phyloP scores from a whole-genome alignment of 2,797 vertebrate genomes.

The Craterocephalus amniculus region DNA sequence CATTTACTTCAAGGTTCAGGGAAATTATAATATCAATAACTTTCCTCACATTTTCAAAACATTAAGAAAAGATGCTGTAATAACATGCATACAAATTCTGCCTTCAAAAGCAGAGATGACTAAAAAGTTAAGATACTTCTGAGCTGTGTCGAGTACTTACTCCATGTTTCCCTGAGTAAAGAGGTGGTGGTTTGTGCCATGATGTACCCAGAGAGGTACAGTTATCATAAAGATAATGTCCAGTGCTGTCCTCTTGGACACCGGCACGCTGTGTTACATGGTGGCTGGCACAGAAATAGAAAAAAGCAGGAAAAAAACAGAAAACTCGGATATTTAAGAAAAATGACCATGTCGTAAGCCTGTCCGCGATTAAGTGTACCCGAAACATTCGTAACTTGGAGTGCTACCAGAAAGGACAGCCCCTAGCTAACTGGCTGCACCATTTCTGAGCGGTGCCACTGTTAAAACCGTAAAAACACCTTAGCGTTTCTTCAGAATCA shows the following conservation, averaged over 20 bases:
- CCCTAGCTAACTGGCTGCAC: slow-evolving; percentile 58
- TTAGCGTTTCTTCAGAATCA: slow-evolving; percentile 3
- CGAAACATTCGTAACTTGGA: slow-evolving; percentile 62
- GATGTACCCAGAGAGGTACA: slow-evolving; percentile 23
- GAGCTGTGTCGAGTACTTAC: slow-evolving; percentile 34
- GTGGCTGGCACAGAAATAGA: not conserved
- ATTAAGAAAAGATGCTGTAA: not conserved
- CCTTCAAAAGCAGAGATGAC: not conserved
- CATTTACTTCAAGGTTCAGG: not conserved
- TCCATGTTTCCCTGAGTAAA: not conserved
- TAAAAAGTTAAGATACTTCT: not conserved
- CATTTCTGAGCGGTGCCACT: slow-evolving; percentile 14
- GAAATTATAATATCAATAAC: too few species aligned
- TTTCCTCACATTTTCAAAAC: not conserved
- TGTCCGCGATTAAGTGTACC: slow-evolving; percentile 34
- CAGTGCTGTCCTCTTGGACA: slow-evolving; percentile 10
- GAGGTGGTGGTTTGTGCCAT: not conserved
- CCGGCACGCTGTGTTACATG: slow-evolving; percentile 14
- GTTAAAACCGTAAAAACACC: slow-evolving; percentile 29
- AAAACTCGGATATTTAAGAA: slow-evolving; percentile 39
- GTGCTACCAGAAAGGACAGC: slow-evolving; percentile 46
- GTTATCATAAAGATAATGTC: slow-evolving; percentile 21
- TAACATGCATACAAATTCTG: not conserved
- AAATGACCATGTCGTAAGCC: slow-evolving; percentile 45
- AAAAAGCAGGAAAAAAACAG: slow-evolving; percentile 19